Base-by-base conservation (phyloP, 2,888 invertebrate genomes). In the Eupithecia vulgata region DNA sequence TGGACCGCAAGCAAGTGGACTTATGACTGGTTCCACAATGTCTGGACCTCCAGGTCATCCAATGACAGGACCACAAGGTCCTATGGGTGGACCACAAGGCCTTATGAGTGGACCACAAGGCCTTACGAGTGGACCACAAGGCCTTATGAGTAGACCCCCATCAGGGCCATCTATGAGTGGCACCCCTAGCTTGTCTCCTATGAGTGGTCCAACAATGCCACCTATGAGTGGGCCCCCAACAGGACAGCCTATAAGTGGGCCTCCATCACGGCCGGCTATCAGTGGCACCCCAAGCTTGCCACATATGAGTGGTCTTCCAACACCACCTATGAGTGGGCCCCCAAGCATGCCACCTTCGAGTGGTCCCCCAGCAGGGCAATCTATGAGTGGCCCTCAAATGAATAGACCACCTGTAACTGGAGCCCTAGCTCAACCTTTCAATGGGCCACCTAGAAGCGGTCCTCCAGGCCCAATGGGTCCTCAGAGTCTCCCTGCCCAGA, bases 401-500 rank as follows among this genome's bases (percentile, higher is more conserved):
- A 78, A 75, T 75, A 79, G 74, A 15, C 79, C 77, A 59, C 76
- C 78, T 71, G 66, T 75, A 48, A 69, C 64, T 69, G 77, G 76
- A 34, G 64, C 76, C 70, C 78, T 57, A 73, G 64, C 76, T 69
- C 78, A 59, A 73, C 70, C 83, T 75, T 85, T 81, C 70, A 74
- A 81, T 70, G 86, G 84, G n/a, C 83, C 82, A 67, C 84, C 82
- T 59, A 85, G 80, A 75, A 89, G 87, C 83, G 86, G 84, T 0
- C 84, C 86, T 45, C 70, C 80, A 62, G 83, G 81, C 25, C 75
- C 76, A n/a, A 64, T 74, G 62, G 77, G 81, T 35, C 79, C 82
- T 34, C 83, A 81, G 75, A 81, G 81, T 70, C 76, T 83, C 13
- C 81, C 81, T 52, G 67, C 74, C n/a, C 76, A 78, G 35, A 76